These are phyloP conservation scores for Enhydra lutris DNA, from an alignment of 2,113 vertebrate species.

Conservation along the genomic window DNA sequence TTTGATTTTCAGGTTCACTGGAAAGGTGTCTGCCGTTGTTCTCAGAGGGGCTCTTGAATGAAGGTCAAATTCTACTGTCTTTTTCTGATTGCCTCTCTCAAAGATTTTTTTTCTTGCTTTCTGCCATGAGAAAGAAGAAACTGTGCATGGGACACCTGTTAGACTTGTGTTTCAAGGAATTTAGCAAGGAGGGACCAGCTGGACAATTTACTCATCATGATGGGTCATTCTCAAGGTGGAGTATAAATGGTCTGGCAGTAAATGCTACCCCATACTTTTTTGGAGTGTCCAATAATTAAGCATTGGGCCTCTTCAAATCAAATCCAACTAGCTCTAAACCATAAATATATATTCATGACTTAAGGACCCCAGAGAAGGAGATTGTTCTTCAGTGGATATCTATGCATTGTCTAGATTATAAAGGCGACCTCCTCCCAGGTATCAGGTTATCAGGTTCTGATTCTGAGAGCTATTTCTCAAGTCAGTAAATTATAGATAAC, in stretches of 20 bases:
- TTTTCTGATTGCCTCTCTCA: background rate
- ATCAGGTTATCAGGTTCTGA: background rate
- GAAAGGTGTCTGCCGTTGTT: background rate
- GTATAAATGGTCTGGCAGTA: background rate
- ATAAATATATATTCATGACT: background rate
- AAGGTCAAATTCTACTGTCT: background rate
- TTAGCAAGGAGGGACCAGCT: background rate
- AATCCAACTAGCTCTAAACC: slow-evolving; percentile 3
- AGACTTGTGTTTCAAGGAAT: background rate
- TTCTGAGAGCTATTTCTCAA: background rate
- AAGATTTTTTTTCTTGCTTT: slow-evolving; percentile 3
- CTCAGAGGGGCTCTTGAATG: background rate
- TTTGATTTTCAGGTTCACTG: slow-evolving; percentile 28
- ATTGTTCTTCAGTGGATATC: background rate
- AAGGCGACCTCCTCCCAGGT: background rate
- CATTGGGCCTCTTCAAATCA: background rate
- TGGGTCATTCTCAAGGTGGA: background rate
- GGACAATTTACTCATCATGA: background rate
- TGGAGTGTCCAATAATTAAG: background rate
- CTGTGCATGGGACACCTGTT: background rate
- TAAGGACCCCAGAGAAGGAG: background rate
- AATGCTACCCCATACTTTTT: background rate
- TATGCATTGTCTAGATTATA: background rate
- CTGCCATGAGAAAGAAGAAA: background rate
- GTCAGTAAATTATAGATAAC: background rate